phyloP scores from a whole-genome alignment of 2,797 vertebrate genomes.

The Botia kubotai region DNA sequence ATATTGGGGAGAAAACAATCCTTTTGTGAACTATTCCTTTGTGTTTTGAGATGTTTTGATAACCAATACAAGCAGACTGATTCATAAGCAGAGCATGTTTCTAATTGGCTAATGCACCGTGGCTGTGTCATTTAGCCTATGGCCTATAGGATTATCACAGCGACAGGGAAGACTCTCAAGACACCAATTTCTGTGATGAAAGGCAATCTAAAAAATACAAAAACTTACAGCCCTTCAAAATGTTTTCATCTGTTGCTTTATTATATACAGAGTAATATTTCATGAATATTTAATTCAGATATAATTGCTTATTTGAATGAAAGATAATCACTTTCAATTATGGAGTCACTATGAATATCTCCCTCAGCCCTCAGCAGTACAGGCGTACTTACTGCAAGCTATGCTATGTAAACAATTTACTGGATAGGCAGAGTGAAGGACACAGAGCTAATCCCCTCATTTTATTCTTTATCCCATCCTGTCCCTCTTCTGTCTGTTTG shows the following conservation, averaged over 20 bases:
- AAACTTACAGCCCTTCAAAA: not conserved
- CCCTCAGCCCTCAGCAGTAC: not conserved
- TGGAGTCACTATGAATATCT: slow-evolving; percentile 37
- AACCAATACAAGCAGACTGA: too few relatives aligned
- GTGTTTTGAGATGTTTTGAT: too few relatives aligned
- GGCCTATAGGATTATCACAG: too few relatives aligned
- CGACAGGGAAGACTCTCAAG: too few relatives aligned
- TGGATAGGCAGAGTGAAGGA: slow-evolving; percentile 23
- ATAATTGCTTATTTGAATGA: slow-evolving; percentile 4
- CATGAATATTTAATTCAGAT: slow-evolving; percentile 20
- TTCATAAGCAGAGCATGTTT: too few relatives aligned
- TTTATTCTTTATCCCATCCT: slow-evolving; percentile 62
- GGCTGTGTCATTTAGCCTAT: too few relatives aligned
- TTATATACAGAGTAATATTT: slow-evolving; percentile 1
- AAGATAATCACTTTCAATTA: slow-evolving; percentile 43
- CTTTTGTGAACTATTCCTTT: too few relatives aligned
- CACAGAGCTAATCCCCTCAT: slow-evolving; percentile 23
- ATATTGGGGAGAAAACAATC: too few relatives aligned
- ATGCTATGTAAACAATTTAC: slow-evolving; percentile 28
- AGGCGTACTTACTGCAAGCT: slow-evolving; percentile 22
- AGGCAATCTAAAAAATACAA: too few relatives aligned
- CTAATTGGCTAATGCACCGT: too few relatives aligned
- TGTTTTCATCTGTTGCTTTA: slow-evolving; percentile 19
- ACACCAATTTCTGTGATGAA: too few relatives aligned
- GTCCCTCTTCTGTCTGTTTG: slow-evolving; percentile 49